A percentile compares a stretch with the other conserved stretches of the same genome.
Conservation (phyloP, 2,113 vertebrate genomes). For the Herpailurus yagouaroundi region DNA sequence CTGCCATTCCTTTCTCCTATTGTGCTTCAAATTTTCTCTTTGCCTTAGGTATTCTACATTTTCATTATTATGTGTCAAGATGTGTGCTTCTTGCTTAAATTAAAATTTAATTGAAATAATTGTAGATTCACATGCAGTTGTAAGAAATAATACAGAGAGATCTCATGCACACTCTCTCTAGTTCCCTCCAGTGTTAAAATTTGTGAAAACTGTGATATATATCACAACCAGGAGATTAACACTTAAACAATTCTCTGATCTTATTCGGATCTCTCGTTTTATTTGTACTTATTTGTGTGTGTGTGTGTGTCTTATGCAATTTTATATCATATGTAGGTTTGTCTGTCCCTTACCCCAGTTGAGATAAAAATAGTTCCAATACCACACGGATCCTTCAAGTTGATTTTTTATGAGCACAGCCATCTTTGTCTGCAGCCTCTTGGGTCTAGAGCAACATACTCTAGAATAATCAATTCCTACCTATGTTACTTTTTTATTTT, state of each 20-base stretch:
- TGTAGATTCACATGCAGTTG: background rate
- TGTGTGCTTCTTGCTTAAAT: background rate
- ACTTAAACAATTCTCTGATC: background rate
- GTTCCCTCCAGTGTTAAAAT: background rate
- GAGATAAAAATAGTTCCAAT: background rate
- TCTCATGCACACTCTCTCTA: background rate
- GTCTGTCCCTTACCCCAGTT: background rate
- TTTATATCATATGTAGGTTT: background rate
- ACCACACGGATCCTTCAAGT: background rate
- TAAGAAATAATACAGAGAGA: conserved; percentile 18
- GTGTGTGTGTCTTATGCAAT: background rate
- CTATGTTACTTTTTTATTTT: background rate
- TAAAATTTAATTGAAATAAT: background rate
- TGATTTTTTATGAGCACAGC: background rate
- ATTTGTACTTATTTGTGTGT: background rate
- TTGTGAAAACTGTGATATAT: background rate
- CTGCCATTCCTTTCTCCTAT: background rate
- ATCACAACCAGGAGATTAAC: background rate
- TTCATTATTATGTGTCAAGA: background rate
- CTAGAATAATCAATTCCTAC: background rate
- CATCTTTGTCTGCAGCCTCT: background rate
- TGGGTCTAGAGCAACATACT: background rate
- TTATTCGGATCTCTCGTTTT: background rate
- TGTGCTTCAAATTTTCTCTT: conserved; percentile 28
- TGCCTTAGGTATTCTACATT: background rate